Conservation (phyloP, 2,797 vertebrate genomes). For the Epinephelus coioides region DNA sequence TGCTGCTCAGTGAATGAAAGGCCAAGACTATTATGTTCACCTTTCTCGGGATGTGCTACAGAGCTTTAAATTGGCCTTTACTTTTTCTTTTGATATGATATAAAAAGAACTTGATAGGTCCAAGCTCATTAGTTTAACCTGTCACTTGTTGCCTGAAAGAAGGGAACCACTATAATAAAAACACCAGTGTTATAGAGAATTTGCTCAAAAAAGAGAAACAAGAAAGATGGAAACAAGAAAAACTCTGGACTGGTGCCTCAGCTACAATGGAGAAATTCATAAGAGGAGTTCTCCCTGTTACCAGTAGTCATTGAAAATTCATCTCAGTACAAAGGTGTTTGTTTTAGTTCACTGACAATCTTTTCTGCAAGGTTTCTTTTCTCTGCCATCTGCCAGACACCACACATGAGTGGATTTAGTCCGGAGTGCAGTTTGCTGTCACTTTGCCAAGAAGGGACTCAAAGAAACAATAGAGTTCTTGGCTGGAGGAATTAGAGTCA, state of each 20-base stretch:
- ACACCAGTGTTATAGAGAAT: conserved; percentile 1
- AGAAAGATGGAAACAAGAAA: conserved; percentile 9
- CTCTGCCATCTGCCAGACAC: conserved; percentile 58
- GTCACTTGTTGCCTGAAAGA: conserved; percentile 69
- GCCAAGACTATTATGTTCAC: conserved; percentile 82
- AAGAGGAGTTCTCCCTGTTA: neutral
- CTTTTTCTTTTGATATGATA: conserved; percentile 74
- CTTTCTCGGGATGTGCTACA: conserved; percentile 76
- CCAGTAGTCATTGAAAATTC: conserved; percentile 3
- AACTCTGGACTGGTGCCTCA: neutral
- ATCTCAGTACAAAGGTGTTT: conserved; percentile 23
- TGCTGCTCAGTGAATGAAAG: conserved; percentile 82
- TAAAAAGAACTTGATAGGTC: conserved; percentile 71
- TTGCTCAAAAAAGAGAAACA: conserved; percentile 15
- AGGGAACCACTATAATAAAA: conserved; percentile 42
- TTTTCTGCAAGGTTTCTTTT: conserved; percentile 40
- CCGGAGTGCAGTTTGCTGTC: conserved; percentile 56
- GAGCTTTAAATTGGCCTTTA: conserved; percentile 82
- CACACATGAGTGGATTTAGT: conserved; percentile 60
- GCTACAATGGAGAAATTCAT: neutral
- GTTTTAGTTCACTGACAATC: conserved; percentile 30
- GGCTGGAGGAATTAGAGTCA: conserved; percentile 64
- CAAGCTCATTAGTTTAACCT: conserved; percentile 79
- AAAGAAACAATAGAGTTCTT: conserved; percentile 65
- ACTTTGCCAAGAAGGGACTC: conserved; percentile 59